phyloP scores from a whole-genome alignment of 2,797 vertebrate genomes.

The Sebastes diploproa region DNA sequence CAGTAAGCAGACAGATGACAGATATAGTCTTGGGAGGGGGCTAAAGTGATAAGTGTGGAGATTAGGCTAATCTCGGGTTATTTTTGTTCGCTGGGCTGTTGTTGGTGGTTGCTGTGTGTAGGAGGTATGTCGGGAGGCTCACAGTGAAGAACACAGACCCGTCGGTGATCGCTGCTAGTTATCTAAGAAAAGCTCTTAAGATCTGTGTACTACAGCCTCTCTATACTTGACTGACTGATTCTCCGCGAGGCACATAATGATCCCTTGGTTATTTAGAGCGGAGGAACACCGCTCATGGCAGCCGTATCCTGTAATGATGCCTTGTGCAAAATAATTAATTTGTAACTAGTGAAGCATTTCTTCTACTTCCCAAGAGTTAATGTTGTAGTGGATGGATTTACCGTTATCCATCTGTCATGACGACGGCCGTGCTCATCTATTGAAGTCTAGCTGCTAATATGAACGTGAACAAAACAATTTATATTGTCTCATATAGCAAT shows the following conservation, averaged over 20 bases:
- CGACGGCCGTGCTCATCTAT: conserved; percentile 26
- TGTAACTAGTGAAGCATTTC: conserved; percentile 61
- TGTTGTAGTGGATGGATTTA: conserved; percentile 56
- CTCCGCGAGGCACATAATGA: conserved; percentile 31
- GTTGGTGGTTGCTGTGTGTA: conserved; percentile 25
- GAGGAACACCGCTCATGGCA: conserved; percentile 37
- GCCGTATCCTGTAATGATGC: conserved; percentile 64
- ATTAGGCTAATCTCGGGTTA: conserved; percentile 89
- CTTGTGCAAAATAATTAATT: conserved; percentile 67
- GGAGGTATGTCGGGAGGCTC: neutral
- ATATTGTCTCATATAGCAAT: neutral
- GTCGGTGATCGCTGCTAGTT: conserved; percentile 29
- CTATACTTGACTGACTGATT: conserved; percentile 30
- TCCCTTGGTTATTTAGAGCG: conserved; percentile 32
- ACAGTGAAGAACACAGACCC: neutral
- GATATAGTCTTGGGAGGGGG: conserved; percentile 61
- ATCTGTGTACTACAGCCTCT: neutral
- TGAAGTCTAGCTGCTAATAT: conserved; percentile 1
- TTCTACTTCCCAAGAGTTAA: conserved; percentile 66
- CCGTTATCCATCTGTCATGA: conserved; percentile 46
- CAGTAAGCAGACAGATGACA: conserved; percentile 72
- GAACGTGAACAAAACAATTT: neutral
- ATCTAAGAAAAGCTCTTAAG: conserved; percentile 3
- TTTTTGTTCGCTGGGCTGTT: conserved; percentile 76
- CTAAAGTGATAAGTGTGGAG: conserved; percentile 80